Conservation (phyloP, 2,113 vertebrate species). For the Melospiza georgiana region DNA sequence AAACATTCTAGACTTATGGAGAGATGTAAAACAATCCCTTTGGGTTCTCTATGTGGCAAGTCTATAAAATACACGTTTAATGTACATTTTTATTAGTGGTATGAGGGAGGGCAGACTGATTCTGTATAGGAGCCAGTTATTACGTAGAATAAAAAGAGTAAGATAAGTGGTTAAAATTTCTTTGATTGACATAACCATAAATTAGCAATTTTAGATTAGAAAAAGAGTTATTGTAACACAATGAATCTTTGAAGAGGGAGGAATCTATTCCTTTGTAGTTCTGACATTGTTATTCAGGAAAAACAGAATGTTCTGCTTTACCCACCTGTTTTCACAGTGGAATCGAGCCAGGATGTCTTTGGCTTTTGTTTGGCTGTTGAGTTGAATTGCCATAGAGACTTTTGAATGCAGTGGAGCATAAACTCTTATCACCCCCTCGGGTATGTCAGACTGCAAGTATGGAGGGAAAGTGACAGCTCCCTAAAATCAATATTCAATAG, state of each 20-base stretch:
- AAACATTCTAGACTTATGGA: not conserved
- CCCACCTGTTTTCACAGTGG: constrained; percentile 86
- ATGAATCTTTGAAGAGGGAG: not conserved
- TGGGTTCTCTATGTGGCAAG: not conserved
- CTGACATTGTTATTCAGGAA: not conserved
- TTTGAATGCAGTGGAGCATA: constrained; percentile 92
- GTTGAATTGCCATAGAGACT: constrained; percentile 95
- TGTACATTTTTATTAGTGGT: not conserved
- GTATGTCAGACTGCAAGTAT: constrained; percentile 83
- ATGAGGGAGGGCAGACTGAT: not conserved
- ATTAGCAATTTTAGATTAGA: not conserved
- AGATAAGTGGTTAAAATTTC: not conserved
- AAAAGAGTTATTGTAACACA: not conserved
- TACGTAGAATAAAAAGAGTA: not conserved
- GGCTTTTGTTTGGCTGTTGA: constrained; percentile 86
- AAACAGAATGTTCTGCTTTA: constrained; percentile 30
- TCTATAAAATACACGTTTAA: not conserved
- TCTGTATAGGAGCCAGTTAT: not conserved
- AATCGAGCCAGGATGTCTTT: constrained; percentile 90
- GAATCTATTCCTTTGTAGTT: not conserved
- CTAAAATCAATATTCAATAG: constrained; percentile 30
- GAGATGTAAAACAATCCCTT: not conserved
- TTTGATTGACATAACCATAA: not conserved
- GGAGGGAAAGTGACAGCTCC: constrained; percentile 36
- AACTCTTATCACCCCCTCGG: constrained; percentile 90